phyloP scores from a whole-genome alignment of 2,113 vertebrate species.

The Canis aureus region DNA sequence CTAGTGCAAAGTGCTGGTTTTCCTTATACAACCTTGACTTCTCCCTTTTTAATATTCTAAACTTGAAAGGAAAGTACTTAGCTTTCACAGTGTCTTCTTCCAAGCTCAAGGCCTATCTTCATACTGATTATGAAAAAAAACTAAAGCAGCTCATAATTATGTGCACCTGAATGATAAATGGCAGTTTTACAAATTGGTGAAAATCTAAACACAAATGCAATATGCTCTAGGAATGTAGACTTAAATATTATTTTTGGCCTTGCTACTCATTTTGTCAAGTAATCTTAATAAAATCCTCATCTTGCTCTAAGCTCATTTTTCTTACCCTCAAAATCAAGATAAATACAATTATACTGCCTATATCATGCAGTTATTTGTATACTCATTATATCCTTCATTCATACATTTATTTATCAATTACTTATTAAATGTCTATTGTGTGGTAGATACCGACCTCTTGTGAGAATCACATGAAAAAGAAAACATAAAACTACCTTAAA shows the following conservation, averaged over 20 bases:
- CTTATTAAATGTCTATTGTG: neutral
- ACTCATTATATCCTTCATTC: neutral
- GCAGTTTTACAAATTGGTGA: neutral
- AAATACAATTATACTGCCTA: neutral
- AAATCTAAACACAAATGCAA: neutral
- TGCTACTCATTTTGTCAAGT: neutral
- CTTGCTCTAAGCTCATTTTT: neutral
- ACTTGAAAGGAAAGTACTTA: neutral
- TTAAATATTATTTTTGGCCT: neutral
- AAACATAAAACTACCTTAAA: neutral
- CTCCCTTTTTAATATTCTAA: conserved; percentile 43
- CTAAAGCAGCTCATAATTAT: neutral
- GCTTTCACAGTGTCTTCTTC: neutral
- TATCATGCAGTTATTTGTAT: neutral
- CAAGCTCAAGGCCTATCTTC: neutral
- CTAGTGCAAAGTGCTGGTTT: neutral
- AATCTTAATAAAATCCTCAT: neutral
- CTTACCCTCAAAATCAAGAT: conserved; percentile 34
- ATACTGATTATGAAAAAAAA: neutral
- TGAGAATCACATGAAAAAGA: neutral
- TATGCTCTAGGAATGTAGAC: neutral
- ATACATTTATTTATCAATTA: neutral
- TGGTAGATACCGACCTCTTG: neutral
- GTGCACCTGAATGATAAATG: neutral
- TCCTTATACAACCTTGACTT: neutral